Percentiles rank a stretch among this genome's conserved stretches.
phyloP scores from a whole-genome alignment of 2,888 invertebrate species.

The Sacculina carcini region DNA sequence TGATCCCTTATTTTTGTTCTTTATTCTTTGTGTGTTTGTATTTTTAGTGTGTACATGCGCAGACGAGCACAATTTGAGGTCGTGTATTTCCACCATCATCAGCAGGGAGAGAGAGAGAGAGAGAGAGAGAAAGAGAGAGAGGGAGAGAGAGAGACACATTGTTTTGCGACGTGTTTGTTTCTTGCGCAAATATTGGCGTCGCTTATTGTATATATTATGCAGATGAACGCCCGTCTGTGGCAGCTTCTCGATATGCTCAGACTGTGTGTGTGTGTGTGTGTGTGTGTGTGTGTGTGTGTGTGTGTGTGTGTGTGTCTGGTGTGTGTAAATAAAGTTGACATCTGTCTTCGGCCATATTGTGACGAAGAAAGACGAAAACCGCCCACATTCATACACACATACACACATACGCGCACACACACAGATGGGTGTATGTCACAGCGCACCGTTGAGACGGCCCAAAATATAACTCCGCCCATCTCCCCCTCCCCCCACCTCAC shows the following conservation, averaged over 20 bases:
- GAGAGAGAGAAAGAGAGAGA: conserved; percentile 2
- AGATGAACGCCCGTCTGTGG: background rate
- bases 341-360: background rate
- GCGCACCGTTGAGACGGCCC: background rate
- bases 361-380: background rate
- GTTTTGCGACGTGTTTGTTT: background rate
- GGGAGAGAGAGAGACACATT: background rate
- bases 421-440: background rate
- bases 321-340: background rate
- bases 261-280: background rate
- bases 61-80: background rate
- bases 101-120: background rate
- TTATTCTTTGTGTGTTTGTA: no score
- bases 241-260: background rate
- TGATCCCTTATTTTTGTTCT: no score
- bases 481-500: background rate
- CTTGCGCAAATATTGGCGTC: no score
- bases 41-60: no score
- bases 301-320: background rate
- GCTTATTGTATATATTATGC: background rate
- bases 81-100: background rate
- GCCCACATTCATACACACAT: no score
- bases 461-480: background rate
- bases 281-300: background rate
- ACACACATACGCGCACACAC: background rate